phyloP scores from a whole-genome alignment of 2,888 invertebrate species.

The Volucella zonaria region DNA sequence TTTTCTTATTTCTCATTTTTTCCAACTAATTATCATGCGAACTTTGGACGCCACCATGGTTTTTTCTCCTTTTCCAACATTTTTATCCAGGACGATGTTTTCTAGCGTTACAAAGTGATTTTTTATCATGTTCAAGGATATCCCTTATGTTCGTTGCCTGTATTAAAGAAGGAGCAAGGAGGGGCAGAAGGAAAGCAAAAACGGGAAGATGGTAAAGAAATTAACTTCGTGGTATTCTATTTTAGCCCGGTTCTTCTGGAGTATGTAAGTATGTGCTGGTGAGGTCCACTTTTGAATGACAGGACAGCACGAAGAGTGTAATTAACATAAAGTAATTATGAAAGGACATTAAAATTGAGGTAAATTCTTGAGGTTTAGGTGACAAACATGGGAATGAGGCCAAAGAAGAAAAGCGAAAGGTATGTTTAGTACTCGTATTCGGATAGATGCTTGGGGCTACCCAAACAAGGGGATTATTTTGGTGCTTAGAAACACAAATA shows the following conservation, averaged over 20 bases:
- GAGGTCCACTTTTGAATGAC: constrained; percentile 1
- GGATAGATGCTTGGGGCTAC: background rate
- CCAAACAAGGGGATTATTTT: background rate
- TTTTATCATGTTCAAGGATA: constrained; percentile 55
- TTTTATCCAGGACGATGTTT: constrained; percentile 28
- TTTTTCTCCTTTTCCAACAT: constrained; percentile 22
- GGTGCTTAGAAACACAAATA: constrained; percentile 13
- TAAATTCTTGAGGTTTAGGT: constrained; percentile 30
- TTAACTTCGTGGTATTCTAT: constrained; percentile 26
- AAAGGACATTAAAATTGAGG: constrained; percentile 52
- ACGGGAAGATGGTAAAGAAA: constrained; percentile 47
- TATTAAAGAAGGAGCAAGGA: no score
- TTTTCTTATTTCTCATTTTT: background rate
- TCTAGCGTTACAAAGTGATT: constrained; percentile 55
- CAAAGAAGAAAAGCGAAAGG: background rate
- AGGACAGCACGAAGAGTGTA: constrained; percentile 20
- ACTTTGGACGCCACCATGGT: constrained; percentile 62
- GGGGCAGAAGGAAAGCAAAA: constrained; percentile 32
- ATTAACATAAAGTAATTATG: constrained; percentile 72
- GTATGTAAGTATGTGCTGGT: background rate
- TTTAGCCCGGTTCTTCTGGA: constrained; percentile 1
- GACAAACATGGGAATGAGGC: background rate
- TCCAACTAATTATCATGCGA: constrained; percentile 68
- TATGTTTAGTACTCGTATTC: background rate
- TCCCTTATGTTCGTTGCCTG: constrained; percentile 3